Percentiles rank a stretch among this genome's conserved stretches.
These are phyloP conservation scores for Sphenopsis melanotis DNA, from an alignment of 2,797 vertebrate species.

Conservation along the genomic window DNA sequence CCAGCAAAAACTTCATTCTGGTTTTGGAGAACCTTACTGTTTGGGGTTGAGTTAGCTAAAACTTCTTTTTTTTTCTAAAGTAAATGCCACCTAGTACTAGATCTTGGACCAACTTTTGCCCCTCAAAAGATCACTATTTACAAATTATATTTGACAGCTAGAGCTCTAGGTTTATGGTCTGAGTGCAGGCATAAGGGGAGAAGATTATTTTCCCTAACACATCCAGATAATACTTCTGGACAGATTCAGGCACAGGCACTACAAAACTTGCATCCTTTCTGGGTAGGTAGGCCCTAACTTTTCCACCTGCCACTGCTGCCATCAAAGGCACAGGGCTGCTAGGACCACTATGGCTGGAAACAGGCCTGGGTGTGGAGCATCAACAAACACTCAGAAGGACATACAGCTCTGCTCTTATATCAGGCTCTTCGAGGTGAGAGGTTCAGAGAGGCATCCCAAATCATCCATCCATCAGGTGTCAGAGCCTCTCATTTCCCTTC, in stretches of 20 bases:
- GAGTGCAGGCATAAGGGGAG: background rate
- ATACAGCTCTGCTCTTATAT: background rate
- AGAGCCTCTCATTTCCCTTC: background rate
- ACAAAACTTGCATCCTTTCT: background rate
- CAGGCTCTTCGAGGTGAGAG: background rate
- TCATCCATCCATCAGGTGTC: background rate
- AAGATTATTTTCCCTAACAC: background rate
- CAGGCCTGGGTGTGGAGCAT: background rate
- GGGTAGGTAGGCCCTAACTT: background rate
- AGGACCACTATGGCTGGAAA: background rate
- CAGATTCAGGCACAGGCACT: background rate
- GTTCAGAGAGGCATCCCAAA: background rate
- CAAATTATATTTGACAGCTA: background rate
- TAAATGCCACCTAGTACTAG: background rate
- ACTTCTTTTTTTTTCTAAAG: background rate
- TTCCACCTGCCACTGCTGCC: background rate
- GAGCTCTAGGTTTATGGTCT: background rate
- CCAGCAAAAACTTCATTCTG: background rate
- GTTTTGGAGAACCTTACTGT: background rate
- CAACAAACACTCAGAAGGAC: background rate
- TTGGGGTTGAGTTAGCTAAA: background rate
- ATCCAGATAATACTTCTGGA: background rate
- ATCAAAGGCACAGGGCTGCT: background rate
- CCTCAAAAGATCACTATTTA: background rate
- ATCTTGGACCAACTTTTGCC: background rate